These are phyloP conservation scores for Trypoxylon attenuatum DNA, from an alignment of 2,888 invertebrate genomes.

Conservation along the genomic window DNA sequence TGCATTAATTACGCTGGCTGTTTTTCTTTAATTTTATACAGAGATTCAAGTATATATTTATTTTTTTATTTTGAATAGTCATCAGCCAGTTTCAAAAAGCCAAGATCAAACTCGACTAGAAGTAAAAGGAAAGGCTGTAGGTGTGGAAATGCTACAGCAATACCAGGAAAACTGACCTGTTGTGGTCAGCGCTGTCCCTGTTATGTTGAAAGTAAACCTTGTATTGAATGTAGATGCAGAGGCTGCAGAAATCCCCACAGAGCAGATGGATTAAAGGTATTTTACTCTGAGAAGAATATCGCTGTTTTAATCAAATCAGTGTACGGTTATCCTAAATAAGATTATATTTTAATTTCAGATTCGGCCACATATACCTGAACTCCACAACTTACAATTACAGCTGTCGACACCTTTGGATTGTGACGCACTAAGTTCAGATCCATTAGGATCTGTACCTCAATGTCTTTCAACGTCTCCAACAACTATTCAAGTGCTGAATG, in stretches of 20 bases:
- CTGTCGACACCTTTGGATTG: constrained; percentile 69
- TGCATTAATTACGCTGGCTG: constrained; percentile 47
- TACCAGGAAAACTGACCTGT: constrained; percentile 93
- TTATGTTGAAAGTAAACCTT: constrained; percentile 92
- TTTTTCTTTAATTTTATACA: constrained; percentile 15
- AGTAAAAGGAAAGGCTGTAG: constrained; percentile 85
- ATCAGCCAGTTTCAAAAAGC: constrained; percentile 76
- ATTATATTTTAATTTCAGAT: constrained; percentile 74
- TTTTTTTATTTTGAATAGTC: constrained; percentile 54
- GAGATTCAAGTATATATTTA: constrained; percentile 16
- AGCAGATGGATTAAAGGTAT: constrained; percentile 87
- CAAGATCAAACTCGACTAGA: constrained; percentile 72
- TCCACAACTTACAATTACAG: constrained; percentile 79
- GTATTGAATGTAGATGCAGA: constrained; percentile 92
- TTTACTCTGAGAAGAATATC: no score
- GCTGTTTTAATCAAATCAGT: no score
- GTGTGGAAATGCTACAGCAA: constrained; percentile 92
- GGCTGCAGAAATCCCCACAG: constrained; percentile 95
- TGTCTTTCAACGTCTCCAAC: constrained; percentile 71
- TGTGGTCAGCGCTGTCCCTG: constrained; percentile 96
- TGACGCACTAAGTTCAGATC: constrained; percentile 65
- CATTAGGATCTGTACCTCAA: constrained; percentile 68
- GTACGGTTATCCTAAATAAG: neutral
- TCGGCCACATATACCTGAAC: constrained; percentile 81
- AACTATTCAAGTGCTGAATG: constrained; percentile 73